Base-by-base conservation (phyloP, 2,888 invertebrate species). In the Eueremaeus valkanovi region DNA sequence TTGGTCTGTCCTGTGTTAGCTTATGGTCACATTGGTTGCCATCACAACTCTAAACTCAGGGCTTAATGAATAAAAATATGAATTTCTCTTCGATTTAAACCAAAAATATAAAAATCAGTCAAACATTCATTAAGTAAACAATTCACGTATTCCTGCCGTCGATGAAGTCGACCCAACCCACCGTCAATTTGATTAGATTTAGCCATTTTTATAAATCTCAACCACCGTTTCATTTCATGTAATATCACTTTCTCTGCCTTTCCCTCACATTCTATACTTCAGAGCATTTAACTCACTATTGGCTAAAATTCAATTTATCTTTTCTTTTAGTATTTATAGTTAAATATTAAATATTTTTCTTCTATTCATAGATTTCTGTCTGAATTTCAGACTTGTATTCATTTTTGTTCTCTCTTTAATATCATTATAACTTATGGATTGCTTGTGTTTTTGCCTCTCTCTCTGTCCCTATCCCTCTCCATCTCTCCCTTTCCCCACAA, bases 141-240 rank as follows among this genome's bases (percentile, higher is more conserved):
- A 36, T 66, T 36, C 66, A 66, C 66, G 58, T 58, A 58, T 9
- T 66, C 36, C 3, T 66, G 36, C 33, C 36, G 36, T 8, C n/a
- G 66, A 66, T 36, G 21, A 16, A 33, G 8, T 3, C 18, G 18
- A 66, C 66, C 33, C 66, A 66, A 13, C 66, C 66, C 13, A 9
- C 66, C 13, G 66, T 66, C 66, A 66, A 66, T 66, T 66, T 36
- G 66, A 66, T 66, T 66, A 66, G 33, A 3, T 66, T 33, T 33
- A 24, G 11, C 61, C 61, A 61, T 61, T 61, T 61, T 66, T 66
- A 66, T 66, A 66, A 66, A 66, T 66, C 66, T 66, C 66, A 66
- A 66, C 66, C n/a, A 66, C n/a, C 36, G 36, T 66, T 66, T 33
- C 36, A 61, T 61, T 66, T 36, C 18, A 31, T n/a, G 6, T 49